These are phyloP conservation scores for Xestia rhomboidea DNA, from an alignment of 2,888 invertebrate species.

Conservation along the genomic window DNA sequence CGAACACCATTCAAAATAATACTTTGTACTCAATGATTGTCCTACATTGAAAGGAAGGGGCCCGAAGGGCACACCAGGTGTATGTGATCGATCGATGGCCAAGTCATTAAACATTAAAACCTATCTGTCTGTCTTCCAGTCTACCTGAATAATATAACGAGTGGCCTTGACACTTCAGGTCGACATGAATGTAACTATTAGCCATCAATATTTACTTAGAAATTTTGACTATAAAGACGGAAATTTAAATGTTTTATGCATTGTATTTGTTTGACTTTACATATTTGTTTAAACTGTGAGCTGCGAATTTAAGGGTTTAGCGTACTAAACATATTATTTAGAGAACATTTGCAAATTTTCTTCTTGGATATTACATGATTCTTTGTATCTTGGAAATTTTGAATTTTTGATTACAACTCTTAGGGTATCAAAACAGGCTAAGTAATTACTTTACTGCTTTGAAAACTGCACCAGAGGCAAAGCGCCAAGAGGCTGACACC, in stretches of 20 bases:
- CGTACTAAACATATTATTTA: neutral
- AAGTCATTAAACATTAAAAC: conserved; percentile 85
- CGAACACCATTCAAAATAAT: conserved; percentile 47
- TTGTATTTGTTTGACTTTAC: conserved; percentile 22
- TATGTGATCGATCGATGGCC: conserved; percentile 80
- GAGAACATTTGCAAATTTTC: neutral
- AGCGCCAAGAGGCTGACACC: neutral
- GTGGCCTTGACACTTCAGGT: conserved; percentile 79
- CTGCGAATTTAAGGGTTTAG: neutral
- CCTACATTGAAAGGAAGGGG: conserved; percentile 69
- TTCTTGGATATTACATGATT: neutral
- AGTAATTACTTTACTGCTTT: neutral
- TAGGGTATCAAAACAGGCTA: neutral
- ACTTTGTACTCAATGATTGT: conserved; percentile 66
- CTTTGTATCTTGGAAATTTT: neutral
- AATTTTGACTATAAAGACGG: conserved; percentile 19
- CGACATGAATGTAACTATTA: conserved; percentile 54
- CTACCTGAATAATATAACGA: conserved; percentile 75
- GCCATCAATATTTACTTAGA: conserved; percentile 49
- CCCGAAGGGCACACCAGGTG: conserved; percentile 72
- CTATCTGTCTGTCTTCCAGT: conserved; percentile 81
- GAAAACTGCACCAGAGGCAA: neutral
- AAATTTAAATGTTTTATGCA: conserved; percentile 20
- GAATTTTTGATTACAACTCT: neutral
- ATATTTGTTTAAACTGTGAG: neutral